Conservation (phyloP, 2,797 vertebrate genomes). For the Emys orbicularis region DNA sequence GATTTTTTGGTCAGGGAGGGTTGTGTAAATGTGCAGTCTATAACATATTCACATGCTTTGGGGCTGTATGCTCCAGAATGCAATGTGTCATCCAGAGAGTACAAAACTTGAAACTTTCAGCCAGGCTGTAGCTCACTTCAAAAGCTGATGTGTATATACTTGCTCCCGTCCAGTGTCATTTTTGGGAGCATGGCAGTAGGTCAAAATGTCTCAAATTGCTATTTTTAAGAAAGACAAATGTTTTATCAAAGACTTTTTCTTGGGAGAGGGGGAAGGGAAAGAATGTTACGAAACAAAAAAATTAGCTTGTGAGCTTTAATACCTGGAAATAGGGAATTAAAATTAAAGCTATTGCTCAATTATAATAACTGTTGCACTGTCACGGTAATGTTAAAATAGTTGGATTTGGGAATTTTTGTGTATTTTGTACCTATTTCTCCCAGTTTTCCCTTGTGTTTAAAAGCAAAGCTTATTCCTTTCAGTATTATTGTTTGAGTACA, state of each 20-base stretch:
- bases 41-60: background rate
- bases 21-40: background rate
- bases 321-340: background rate
- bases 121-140: fast-evolving
- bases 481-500: background rate
- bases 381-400: background rate
- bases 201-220: background rate
- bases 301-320: background rate
- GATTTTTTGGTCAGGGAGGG: background rate
- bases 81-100: background rate
- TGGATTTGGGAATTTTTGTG: fast-evolving
- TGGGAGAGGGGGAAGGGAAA: background rate
- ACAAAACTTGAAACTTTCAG: background rate
- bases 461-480: background rate
- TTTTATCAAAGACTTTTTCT: background rate
- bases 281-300: background rate
- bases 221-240: background rate
- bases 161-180: background rate
- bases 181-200: background rate
- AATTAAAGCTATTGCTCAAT: background rate
- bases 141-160: background rate
- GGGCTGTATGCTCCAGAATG: background rate
- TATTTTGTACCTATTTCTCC: background rate
- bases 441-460: fast-evolving
- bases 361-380: background rate